These are phyloP conservation scores for Haliaeetus albicilla DNA, from an alignment of 2,797 vertebrate genomes.

Conservation along the genomic window DNA sequence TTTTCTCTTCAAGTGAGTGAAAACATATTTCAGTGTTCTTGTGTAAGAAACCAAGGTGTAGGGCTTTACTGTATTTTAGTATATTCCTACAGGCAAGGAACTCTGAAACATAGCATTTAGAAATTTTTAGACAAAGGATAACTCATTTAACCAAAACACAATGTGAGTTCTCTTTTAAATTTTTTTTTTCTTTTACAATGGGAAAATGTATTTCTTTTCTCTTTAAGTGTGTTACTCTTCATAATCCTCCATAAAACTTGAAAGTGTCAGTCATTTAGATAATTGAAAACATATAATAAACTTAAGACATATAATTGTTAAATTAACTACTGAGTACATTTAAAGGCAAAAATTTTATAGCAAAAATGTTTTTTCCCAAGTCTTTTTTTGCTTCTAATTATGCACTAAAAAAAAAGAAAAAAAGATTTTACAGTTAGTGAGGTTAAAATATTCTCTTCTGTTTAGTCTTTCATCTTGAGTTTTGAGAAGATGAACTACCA, in stretches of 20 bases:
- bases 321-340: constrained; percentile 66
- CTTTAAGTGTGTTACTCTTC: constrained; percentile 58
- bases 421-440: constrained; percentile 41
- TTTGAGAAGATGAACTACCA: constrained; percentile 76
- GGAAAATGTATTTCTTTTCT: constrained; percentile 64
- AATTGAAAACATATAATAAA: constrained; percentile 73
- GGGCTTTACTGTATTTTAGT: constrained; percentile 61
- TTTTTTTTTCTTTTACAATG: background rate
- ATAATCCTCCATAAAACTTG: constrained; percentile 72
- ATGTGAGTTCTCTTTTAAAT: constrained; percentile 32
- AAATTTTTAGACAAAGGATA: constrained; percentile 34
- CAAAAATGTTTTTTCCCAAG: constrained; percentile 44
- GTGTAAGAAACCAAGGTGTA: constrained; percentile 15
- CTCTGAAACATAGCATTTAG: constrained; percentile 8
- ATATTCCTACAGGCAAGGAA: background rate
- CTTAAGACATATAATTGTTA: constrained; percentile 49
- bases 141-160: constrained; percentile 38
- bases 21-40: constrained; percentile 49
- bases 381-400: constrained; percentile 55
- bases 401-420: background rate
- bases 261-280: constrained; percentile 73
- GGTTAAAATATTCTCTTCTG: constrained; percentile 69
- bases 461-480: constrained; percentile 75
- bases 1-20: constrained; percentile 42
- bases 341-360: constrained; percentile 66